These are phyloP conservation scores for Drosophila parabipectinata DNA, from an alignment of 1,140 invertebrate genomes.

Conservation along the genomic window DNA sequence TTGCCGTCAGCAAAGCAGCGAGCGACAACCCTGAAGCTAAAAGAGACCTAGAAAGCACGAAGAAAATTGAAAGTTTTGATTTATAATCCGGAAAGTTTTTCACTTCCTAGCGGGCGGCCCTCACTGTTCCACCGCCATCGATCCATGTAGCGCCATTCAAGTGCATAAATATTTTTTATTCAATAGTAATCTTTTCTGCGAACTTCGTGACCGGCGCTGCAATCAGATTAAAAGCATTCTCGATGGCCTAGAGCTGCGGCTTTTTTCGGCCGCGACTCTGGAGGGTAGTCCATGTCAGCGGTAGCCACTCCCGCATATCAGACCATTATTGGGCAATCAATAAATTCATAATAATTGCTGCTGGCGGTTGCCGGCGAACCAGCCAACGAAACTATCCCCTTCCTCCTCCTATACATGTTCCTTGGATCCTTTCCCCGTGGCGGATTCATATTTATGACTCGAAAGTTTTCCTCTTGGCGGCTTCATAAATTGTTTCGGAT, in stretches of 20 bases:
- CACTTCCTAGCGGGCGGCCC: slow-evolving; percentile 33
- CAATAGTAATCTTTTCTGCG: slow-evolving; percentile 30
- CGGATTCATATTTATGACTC: slow-evolving; percentile 68
- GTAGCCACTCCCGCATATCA: slow-evolving; percentile 23
- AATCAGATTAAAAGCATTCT: slow-evolving; percentile 81
- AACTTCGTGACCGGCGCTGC: slow-evolving; percentile 67
- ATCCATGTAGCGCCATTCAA: slow-evolving; percentile 71
- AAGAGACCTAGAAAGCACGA: slow-evolving; percentile 23
- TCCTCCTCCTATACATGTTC: slow-evolving; percentile 42
- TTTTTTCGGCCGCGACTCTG: slow-evolving; percentile 1
- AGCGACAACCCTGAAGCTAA: slow-evolving; percentile 40
- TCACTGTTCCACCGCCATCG: slow-evolving; percentile 32
- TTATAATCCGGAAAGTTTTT: slow-evolving; percentile 76
- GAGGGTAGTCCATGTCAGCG: slow-evolving; percentile 27
- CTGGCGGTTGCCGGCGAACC: slow-evolving; percentile 24
- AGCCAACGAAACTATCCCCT: slow-evolving; percentile 56
- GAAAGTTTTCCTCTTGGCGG: slow-evolving; percentile 65
- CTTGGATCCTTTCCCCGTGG: slow-evolving; percentile 31
- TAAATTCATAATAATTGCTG: slow-evolving; percentile 81
- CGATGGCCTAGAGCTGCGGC: slow-evolving; percentile 31
- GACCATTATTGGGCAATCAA: slow-evolving; percentile 69
- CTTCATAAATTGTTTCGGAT: slow-evolving; percentile 47
- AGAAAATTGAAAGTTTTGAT: slow-evolving; percentile 81
- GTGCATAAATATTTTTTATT: slow-evolving; percentile 78
- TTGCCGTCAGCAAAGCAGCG: slow-evolving; percentile 60